Evolutionary conservation across 2,797 vertebrate genomes (phyloP), one percentile per base, ranked within the genome.

Genomic region (Tragelaphus eurycerus): DNA sequence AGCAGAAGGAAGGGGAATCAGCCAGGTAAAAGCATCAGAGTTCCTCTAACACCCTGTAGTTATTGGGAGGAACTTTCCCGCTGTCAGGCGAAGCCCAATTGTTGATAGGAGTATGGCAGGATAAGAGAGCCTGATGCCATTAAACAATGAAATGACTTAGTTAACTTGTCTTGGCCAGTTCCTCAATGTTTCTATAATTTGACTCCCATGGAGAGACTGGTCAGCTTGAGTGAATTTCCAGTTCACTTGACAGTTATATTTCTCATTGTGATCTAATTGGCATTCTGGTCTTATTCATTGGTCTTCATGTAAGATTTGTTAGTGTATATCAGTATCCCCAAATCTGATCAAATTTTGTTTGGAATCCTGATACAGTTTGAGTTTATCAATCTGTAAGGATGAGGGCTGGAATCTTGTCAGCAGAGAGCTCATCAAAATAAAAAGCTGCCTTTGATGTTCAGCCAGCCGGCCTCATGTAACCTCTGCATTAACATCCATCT

Each of bases 191-290:
- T 90, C 85, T 89, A 78, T 59, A 38, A 31, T 76, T 76, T 76
- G 74, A 38, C 67, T 95, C 52, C 50, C 12, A 29, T 12, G 21
- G 62, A 96, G 82, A 96, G 14, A 46, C 21, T 92, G 23, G 50
- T 95, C 55, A 71, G 52, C 25, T 25, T 64, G 67, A 85, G 23
- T 78, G 74, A 57, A 5, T 74, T 95, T 96, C 60, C 46, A 74
- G 50, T 17, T 34, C 67, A 29, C 31, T 81, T 88, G 86, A 93
- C 34, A 91, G 62, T 78, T 83, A 7, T 15, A 94, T 76, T 81
- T 96, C 89, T 95, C 55, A n/a, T 46, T 84, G 81, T 84, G 34
- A 96, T 78, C 93, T 90, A 62, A 71, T n/a, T 62, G 83, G 50
- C 52, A 46, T 87, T 89, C 52, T 57, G 88, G 17, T 76, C 81